Base-by-base conservation (phyloP, 2,113 vertebrate species). In the Alosa alosa region DNA sequence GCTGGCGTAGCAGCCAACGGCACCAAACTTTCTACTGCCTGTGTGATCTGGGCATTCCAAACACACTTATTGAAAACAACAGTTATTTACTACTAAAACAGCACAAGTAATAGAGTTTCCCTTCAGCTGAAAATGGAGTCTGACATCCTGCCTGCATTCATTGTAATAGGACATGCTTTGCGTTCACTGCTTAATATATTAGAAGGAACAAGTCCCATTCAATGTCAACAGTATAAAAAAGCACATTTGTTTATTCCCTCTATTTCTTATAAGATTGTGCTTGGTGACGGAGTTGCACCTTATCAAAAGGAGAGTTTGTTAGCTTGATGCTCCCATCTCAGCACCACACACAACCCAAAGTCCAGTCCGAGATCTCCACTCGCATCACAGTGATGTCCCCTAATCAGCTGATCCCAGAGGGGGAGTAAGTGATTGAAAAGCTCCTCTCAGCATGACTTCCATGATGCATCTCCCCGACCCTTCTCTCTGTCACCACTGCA, bases 391-490 rank as follows among this genome's bases (percentile, higher is more conserved):
- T 17, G 72, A 5, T 78, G 31, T 0, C 72, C 72, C 31, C 31
- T 39, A 78, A 78, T 78, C 72, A 41, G 31, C 31, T 78, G 36
- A 41, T 78, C 39, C 31, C 13, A 13, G 13, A 36, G 72, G 11
- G 72, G 11, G 72, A 39, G 25, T 0, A 1, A 10, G 72, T 78
- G 72, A 78, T 41, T 39, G 72, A 78, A 78, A 36, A 36, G 72
- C 31, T 36, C 72, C 41, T 39, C 72, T 78, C 72, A 3, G 31
- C 13, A 13, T 17, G 31, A 78, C 41, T 36, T 5, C 72, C 13
- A 10, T 39, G 82, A 78, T 84, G 86, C 82, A 86, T 86, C 55
- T 88, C 49, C 31, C 49, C 10, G 5, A 68, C 46, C 41, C 22
- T 36, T 39, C 68, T 75, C 68, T 6, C 10, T 50, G 55, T 72